Percentiles rank a stretch among this genome's conserved stretches.
Evolutionary conservation across 2,797 vertebrate species (phyloP).

Genomic region (Phoebastria nigripes): DNA sequence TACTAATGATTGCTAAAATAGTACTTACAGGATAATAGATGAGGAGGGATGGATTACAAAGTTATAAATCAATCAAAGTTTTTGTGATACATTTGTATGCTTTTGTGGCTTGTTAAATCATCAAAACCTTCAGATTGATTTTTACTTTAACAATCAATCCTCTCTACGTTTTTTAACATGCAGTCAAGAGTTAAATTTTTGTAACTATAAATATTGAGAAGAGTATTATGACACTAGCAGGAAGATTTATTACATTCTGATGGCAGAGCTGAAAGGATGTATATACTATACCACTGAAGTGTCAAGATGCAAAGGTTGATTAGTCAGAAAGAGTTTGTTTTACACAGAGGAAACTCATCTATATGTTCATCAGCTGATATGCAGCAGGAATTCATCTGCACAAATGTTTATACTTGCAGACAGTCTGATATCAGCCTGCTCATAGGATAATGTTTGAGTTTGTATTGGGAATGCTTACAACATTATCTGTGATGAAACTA

Average conservation of each 20-base stretch:
- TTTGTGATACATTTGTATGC: constrained; percentile 70
- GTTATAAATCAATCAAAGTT: constrained; percentile 76
- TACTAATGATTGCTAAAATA: constrained; percentile 74
- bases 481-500: constrained; percentile 30
- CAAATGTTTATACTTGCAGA: constrained; percentile 33
- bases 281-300: constrained; percentile 40
- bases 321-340: constrained; percentile 67
- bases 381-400: constrained; percentile 43
- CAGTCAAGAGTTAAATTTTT: constrained; percentile 75
- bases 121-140: constrained; percentile 73
- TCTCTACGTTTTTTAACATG: constrained; percentile 45
- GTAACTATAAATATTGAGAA: constrained; percentile 69
- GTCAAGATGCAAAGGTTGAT: constrained; percentile 70
- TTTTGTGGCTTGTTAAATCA: constrained; percentile 75
- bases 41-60: constrained; percentile 70
- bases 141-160: constrained; percentile 73
- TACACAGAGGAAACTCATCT: constrained; percentile 62
- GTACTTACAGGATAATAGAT: constrained; percentile 74
- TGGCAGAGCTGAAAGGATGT: constrained; percentile 65
- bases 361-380: constrained; percentile 57
- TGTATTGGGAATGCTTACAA: neutral
- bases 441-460: neutral
- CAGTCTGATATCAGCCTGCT: constrained; percentile 2
- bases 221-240: constrained; percentile 51
- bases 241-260: constrained; percentile 72